phyloP scores from a whole-genome alignment of 2,113 vertebrate genomes.

The Clupea harengus region DNA sequence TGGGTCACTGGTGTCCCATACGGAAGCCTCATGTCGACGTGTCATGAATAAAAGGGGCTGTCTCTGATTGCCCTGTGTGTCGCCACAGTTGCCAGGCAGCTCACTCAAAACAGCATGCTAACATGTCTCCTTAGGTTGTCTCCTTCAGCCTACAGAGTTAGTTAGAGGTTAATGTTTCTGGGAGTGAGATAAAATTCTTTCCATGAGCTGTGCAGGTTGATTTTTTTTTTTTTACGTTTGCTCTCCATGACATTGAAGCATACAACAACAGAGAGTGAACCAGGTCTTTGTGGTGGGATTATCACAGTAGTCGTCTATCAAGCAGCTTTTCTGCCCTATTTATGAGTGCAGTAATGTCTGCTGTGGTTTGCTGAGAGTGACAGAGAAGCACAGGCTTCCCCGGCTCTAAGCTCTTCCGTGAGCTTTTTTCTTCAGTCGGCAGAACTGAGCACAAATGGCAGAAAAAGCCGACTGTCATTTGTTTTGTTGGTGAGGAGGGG shows the following conservation, averaged over 20 bases:
- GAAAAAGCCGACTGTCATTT: neutral
- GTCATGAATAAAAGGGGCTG: conserved; percentile 20
- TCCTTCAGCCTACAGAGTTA: neutral
- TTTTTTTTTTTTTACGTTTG: neutral
- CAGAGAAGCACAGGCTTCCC: neutral
- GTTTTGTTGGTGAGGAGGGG: conserved; percentile 33
- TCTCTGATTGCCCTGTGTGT: conserved; percentile 54
- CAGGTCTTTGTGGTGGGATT: neutral
- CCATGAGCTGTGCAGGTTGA: neutral
- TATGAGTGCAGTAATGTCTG: neutral
- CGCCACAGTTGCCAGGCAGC: conserved; percentile 58
- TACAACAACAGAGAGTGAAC: neutral
- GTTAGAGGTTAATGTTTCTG: conserved; percentile 47
- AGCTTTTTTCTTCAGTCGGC: neutral
- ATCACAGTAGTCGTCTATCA: neutral
- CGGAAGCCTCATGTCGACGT: neutral
- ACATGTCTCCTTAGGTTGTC: conserved; percentile 36
- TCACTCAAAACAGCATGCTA: conserved; percentile 53
- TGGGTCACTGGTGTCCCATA: neutral
- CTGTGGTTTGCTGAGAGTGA: neutral
- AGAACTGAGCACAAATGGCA: neutral
- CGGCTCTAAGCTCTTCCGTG: neutral
- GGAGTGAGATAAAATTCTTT: conserved; percentile 4
- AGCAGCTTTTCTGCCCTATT: neutral
- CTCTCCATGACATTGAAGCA: neutral